Percentiles rank a stretch among this genome's conserved stretches.
These are phyloP conservation scores for Sebastes nivosus DNA, from an alignment of 2,797 vertebrate genomes.

Conservation along the genomic window DNA sequence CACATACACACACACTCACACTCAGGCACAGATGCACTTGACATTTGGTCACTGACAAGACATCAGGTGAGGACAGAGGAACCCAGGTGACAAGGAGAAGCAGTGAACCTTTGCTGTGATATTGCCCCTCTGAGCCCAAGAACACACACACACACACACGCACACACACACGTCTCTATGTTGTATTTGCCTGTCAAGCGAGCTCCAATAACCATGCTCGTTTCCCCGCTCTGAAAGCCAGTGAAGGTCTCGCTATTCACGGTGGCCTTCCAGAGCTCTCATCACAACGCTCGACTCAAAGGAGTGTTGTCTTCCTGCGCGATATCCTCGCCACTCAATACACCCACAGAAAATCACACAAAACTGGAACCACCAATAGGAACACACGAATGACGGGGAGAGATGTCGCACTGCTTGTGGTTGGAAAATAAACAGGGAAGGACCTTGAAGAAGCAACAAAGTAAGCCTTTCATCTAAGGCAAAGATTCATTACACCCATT, in stretches of 20 bases:
- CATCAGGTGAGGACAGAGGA: slow-evolving; percentile 77
- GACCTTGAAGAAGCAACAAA: slow-evolving; percentile 6
- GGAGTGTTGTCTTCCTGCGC: slow-evolving; percentile 8
- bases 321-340: not conserved
- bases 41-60: slow-evolving; percentile 78
- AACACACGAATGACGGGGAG: not conserved
- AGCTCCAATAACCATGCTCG: slow-evolving; percentile 21
- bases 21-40: slow-evolving; percentile 66
- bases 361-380: not conserved
- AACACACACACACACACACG: slow-evolving; percentile 27
- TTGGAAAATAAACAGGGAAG: slow-evolving; percentile 6
- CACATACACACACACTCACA: slow-evolving; percentile 31
- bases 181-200: slow-evolving; percentile 57
- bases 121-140: slow-evolving; percentile 57
- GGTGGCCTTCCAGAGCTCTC: slow-evolving; percentile 18
- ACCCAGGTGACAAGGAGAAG: slow-evolving; percentile 76
- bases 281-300: not conserved
- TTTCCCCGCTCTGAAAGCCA: slow-evolving; percentile 33
- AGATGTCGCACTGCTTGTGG: not conserved
- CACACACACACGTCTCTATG: slow-evolving; percentile 11
- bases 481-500: not conserved
- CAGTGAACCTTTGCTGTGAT: slow-evolving; percentile 73
- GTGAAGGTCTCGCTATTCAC: slow-evolving; percentile 37
- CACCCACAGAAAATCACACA: slow-evolving; percentile 2
- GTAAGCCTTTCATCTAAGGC: not conserved